phyloP scores from a whole-genome alignment of 2,113 vertebrate species.

The Upupa epops region DNA sequence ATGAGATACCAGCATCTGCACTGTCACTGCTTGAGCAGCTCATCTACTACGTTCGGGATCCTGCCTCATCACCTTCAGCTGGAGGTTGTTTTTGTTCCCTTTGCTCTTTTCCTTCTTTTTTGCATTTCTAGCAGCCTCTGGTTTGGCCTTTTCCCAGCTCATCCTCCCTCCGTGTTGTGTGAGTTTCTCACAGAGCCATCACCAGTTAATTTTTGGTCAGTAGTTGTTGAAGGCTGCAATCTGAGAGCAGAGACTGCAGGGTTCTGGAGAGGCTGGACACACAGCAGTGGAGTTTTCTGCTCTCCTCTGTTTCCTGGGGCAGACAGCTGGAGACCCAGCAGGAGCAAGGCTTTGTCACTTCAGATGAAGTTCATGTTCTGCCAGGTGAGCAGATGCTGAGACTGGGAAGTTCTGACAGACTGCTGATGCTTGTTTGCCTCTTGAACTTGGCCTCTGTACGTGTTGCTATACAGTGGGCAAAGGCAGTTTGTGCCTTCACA shows the following conservation, averaged over 20 bases:
- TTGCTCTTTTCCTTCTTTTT: not conserved
- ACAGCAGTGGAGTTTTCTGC: not conserved
- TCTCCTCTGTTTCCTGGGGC: not conserved
- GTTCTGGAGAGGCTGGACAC: not conserved
- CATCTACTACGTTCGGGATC: not conserved
- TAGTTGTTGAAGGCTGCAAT: not conserved
- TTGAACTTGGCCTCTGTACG: not conserved
- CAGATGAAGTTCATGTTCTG: not conserved
- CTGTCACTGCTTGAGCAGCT: not conserved
- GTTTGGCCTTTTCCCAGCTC: not conserved
- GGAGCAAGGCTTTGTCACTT: not conserved
- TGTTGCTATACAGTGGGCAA: not conserved
- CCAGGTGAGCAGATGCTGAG: not conserved
- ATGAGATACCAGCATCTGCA: not conserved
- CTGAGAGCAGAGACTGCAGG: not conserved
- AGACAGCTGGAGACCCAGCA: not conserved
- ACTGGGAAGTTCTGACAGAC: not conserved
- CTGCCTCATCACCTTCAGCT: not conserved
- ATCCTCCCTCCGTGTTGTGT: accelerated
- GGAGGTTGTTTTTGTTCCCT: not conserved
- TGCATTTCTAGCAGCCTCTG: not conserved
- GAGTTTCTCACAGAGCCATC: not conserved
- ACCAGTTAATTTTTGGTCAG: not conserved
- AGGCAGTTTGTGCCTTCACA: not conserved
- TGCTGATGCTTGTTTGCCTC: not conserved